Evolutionary conservation across 2,113 vertebrate genomes (phyloP).

Genomic region (Microcebus jonahi): DNA sequence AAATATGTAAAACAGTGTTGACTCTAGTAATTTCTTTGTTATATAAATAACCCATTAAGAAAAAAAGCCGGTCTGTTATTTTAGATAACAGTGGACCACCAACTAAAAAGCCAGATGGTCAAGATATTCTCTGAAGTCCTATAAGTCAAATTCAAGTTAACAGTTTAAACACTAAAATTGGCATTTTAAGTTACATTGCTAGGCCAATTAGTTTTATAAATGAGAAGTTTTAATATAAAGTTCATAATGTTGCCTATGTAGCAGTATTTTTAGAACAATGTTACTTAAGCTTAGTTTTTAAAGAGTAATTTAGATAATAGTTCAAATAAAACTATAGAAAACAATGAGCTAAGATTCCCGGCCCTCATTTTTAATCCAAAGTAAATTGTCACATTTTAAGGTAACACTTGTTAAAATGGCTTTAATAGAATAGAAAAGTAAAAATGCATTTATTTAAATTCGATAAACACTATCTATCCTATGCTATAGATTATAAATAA

Average conservation of each 20-base stretch:
- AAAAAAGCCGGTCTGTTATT: background rate
- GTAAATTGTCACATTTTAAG: background rate
- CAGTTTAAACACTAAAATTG: background rate
- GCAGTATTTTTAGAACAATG: background rate
- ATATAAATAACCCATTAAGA: background rate
- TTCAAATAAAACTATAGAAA: background rate
- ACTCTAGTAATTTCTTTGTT: background rate
- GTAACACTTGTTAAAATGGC: background rate
- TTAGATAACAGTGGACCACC: background rate
- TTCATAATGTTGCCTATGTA: background rate
- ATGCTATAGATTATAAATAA: background rate
- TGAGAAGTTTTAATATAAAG: background rate
- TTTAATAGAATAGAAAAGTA: background rate
- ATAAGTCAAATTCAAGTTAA: background rate
- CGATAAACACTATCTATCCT: background rate
- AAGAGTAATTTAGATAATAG: background rate
- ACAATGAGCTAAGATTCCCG: background rate
- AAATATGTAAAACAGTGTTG: background rate
- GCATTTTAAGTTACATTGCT: background rate
- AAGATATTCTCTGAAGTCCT: background rate
- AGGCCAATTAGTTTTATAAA: background rate
- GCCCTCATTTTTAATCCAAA: background rate
- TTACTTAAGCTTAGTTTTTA: background rate
- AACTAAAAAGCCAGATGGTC: background rate
- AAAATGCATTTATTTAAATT: background rate